Conservation (phyloP, 2,113 vertebrate species). For the Dicerorhinus sumatrensis region DNA sequence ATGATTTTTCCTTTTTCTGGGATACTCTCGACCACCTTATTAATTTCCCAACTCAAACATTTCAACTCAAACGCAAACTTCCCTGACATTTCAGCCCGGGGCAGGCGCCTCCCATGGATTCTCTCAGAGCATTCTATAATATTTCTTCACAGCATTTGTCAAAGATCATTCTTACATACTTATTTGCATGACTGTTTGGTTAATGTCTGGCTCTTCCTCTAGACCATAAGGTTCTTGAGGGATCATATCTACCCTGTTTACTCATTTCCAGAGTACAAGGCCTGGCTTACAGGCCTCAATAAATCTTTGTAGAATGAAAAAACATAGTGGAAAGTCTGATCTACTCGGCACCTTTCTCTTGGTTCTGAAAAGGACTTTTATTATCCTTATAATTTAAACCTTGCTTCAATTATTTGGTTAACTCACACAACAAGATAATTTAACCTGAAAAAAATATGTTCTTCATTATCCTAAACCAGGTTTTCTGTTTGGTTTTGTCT, state of each 20-base stretch:
- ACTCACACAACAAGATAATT: not conserved
- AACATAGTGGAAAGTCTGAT: not conserved
- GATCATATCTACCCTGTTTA: not conserved
- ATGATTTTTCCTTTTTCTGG: not conserved
- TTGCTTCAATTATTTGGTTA: not conserved
- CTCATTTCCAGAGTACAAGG: not conserved
- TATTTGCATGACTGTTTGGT: not conserved
- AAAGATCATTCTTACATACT: not conserved
- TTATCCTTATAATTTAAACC: not conserved
- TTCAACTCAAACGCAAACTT: not conserved
- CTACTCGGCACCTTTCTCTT: not conserved
- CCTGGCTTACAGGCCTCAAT: not conserved
- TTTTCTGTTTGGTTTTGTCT: not conserved
- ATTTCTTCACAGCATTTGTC: not conserved
- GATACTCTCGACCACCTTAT: not conserved
- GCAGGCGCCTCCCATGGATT: not conserved
- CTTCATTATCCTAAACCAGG: not conserved
- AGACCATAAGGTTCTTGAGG: not conserved
- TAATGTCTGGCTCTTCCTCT: not conserved
- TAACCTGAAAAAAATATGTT: not conserved
- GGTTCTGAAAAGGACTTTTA: not conserved
- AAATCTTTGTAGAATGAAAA: slow-evolving; percentile 6
- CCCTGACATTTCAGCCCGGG: not conserved
- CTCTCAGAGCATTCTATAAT: not conserved
- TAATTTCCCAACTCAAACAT: not conserved